Evolutionary conservation across 2,113 vertebrate species (phyloP).

Genomic region (Cathartes aura): DNA sequence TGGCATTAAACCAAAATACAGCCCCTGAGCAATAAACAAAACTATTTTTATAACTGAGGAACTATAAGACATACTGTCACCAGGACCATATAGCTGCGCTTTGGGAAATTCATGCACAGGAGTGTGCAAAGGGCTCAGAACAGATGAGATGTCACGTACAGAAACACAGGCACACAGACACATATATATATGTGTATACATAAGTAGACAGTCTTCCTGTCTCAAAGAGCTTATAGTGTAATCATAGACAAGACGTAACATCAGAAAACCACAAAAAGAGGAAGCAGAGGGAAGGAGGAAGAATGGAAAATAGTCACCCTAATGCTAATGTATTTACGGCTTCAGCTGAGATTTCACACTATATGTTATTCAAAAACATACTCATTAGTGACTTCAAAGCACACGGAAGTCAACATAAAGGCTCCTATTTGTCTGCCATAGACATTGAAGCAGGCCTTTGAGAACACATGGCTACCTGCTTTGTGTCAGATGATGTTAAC

Average conservation of each 20-base stretch:
- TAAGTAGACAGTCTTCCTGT: neutral
- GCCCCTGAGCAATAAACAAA: neutral
- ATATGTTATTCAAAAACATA: conserved; percentile 46
- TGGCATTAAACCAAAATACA: neutral
- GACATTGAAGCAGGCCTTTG: neutral
- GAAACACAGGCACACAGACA: neutral
- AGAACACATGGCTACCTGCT: conserved; percentile 7
- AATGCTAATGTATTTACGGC: neutral
- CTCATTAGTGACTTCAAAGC: conserved; percentile 62
- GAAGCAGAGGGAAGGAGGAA: conserved; percentile 31
- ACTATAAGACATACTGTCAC: neutral
- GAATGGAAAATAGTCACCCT: neutral
- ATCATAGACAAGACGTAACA: neutral
- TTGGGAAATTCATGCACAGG: neutral
- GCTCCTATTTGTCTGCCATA: conserved; percentile 41
- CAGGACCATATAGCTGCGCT: accelerated
- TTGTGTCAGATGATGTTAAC: conserved; percentile 17
- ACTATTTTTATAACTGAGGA: neutral
- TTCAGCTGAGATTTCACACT: conserved; percentile 48
- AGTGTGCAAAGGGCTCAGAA: neutral
- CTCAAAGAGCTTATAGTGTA: neutral
- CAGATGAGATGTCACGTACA: neutral
- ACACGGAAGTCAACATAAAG: conserved; percentile 51
- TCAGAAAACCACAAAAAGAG: conserved; percentile 32
- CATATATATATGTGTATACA: neutral